phyloP scores from a whole-genome alignment of 2,797 vertebrate genomes.

The Danio albolineatus region DNA sequence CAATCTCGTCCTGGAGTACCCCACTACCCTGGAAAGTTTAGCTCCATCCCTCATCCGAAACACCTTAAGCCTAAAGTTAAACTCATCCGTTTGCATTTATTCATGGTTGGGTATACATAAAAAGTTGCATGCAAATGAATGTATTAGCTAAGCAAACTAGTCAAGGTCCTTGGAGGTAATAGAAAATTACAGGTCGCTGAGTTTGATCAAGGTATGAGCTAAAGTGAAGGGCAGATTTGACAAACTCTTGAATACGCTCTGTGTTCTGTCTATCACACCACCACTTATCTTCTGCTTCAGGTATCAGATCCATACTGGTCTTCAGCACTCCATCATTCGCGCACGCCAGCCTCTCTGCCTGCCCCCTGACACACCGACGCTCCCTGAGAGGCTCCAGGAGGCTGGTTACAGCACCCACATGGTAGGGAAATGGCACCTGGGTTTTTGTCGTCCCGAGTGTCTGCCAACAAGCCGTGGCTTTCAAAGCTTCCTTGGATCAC shows the following conservation, averaged over 20 bases:
- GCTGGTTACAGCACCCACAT: constrained; percentile 92
- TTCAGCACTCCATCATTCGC: constrained; percentile 94
- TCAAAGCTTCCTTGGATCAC: constrained; percentile 91
- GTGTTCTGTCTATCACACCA: not conserved
- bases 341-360: constrained; percentile 93
- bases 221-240: not conserved
- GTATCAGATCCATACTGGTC: constrained; percentile 96
- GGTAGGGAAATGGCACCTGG: constrained; percentile 97
- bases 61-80: no score
- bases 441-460: constrained; percentile 89
- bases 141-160: not conserved
- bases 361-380: constrained; percentile 85
- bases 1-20: not conserved
- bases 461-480: constrained; percentile 92
- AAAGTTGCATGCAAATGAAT: no score
- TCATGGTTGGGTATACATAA: no score
- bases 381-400: constrained; percentile 87
- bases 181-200: not conserved
- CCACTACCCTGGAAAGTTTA: not conserved
- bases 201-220: not conserved
- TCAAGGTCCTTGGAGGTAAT: not conserved
- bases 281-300: constrained; percentile 67
- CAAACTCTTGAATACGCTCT: not conserved
- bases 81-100: no score
- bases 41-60: not conserved